Evolutionary conservation across 2,888 invertebrate species (phyloP), one percentile per base, ranked within the genome.

Genomic region (Aporophyla nigra): DNA sequence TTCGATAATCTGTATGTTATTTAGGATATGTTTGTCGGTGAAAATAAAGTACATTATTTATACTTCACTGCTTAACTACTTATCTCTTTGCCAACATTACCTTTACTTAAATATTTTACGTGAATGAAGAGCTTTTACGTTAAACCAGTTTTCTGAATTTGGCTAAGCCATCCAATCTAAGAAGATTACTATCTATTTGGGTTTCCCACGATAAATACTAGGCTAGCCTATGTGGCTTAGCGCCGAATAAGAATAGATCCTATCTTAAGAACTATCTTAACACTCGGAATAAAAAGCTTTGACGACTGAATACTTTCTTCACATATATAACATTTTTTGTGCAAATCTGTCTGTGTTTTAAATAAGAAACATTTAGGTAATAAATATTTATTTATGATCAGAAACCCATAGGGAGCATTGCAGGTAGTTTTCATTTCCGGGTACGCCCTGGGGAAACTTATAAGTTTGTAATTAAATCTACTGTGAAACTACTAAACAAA

Each of bases 181-280:
- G 58, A 62, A 68, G 69, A 83, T 82, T 70, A 74, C 53, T 66
- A 46, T 71, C 40, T 59, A 10, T 46, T n/a, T 24, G 33, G 40
- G 33, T 53, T 49, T 65, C 7, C 27, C 16, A 27, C 49, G 51
- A 56, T 76, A 68, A 82, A 33, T 51, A 40, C 63, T 66, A 46
- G 56, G 46, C 51, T 21, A n/a, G 54, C 14, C 14, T 61, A 27
- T 54, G 33, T 14, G 54, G 43, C n/a, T 72, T 71, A 72, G 43
- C 43, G 12, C 71, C 43, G 19, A 71, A 69, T 59, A 65, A 71
- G 33, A 56, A 54, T 6, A 63, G 59, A 74, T n/a, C n/a, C n/a
- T 46, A 81, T 82, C 82, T 82, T 24, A 62, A n/a, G 6, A 61
- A 16, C 10, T 61, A 49, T 67, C 58, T 62, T 71, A 43, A 59